phyloP scores from a whole-genome alignment of 2,888 invertebrate species.

The Papilio protenor region DNA sequence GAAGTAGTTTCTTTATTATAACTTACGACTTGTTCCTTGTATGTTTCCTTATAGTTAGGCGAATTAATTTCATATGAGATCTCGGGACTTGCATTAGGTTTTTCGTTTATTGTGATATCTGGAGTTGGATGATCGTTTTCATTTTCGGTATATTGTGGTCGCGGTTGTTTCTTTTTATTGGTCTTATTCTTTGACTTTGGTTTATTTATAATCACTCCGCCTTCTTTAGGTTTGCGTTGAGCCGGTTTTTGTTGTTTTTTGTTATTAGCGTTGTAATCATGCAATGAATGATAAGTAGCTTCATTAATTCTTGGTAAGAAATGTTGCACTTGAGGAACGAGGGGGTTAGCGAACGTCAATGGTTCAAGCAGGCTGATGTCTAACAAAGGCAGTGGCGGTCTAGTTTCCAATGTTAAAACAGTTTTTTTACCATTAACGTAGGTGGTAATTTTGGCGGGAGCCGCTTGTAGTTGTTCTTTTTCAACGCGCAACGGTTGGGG shows the following conservation, averaged over 20 bases:
- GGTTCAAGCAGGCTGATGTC: constrained; percentile 76
- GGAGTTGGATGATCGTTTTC: constrained; percentile 59
- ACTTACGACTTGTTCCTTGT: constrained; percentile 69
- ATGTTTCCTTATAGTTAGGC: constrained; percentile 74
- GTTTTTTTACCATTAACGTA: constrained; percentile 71
- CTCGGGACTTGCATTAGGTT: constrained; percentile 65
- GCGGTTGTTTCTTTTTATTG: constrained; percentile 55
- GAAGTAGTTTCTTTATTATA: constrained; percentile 72
- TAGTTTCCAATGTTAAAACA: constrained; percentile 66
- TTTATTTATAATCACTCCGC: constrained; percentile 57
- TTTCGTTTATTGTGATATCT: constrained; percentile 57
- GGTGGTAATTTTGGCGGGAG: constrained; percentile 62
- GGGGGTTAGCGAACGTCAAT: constrained; percentile 74
- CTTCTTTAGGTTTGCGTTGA: constrained; percentile 66
- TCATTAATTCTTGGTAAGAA: constrained; percentile 72
- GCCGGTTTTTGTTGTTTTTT: constrained; percentile 66
- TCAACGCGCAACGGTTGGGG: constrained; percentile 45
- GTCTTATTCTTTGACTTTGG: constrained; percentile 51
- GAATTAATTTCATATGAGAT: constrained; percentile 72
- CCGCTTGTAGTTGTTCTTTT: constrained; percentile 58
- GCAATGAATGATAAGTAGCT: constrained; percentile 68
- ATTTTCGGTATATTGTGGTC: constrained; percentile 56
- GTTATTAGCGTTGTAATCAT: constrained; percentile 58
- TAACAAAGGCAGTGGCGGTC: constrained; percentile 69
- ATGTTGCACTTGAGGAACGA: constrained; percentile 80